phyloP scores from a whole-genome alignment of 2,888 invertebrate species.

The Scotopteryx bipunctaria region DNA sequence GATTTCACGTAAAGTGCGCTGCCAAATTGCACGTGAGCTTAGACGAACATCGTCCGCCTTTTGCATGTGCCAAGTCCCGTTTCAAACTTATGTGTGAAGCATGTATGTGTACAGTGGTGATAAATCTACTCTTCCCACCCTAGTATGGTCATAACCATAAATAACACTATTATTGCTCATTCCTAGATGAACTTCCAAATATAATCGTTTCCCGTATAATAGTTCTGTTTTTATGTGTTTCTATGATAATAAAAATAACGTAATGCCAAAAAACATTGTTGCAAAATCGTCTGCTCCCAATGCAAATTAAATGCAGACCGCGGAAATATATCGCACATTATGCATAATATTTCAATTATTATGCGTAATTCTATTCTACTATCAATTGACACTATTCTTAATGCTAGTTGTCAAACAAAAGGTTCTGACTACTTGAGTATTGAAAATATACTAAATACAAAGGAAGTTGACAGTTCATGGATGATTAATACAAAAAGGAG shows the following conservation, averaged over 20 bases:
- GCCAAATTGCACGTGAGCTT: conserved; percentile 21
- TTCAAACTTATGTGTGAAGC: conserved; percentile 3
- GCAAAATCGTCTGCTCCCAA: background rate
- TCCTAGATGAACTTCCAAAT: conserved; percentile 1
- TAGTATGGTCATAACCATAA: conserved; percentile 1
- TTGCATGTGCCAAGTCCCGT: conserved; percentile 14
- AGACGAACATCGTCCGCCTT: conserved; percentile 5
- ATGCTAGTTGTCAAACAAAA: conserved; percentile 7
- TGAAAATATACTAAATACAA: conserved; percentile 11
- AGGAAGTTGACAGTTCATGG: conserved; percentile 17
- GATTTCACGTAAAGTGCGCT: background rate
- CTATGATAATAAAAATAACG: background rate
- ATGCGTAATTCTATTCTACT: background rate
- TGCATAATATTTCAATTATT: background rate
- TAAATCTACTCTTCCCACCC: background rate
- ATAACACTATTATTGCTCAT: background rate
- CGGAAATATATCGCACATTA: background rate
- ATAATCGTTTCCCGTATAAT: background rate
- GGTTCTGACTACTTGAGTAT: background rate
- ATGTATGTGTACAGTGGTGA: conserved; percentile 7
- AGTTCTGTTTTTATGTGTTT: background rate
- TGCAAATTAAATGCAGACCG: background rate
- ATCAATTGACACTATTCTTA: background rate
- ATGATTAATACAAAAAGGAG: conserved; percentile 14
- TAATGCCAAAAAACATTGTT: background rate